Conservation (phyloP, 2,113 vertebrate species). For the Gorsachius goisagi region DNA sequence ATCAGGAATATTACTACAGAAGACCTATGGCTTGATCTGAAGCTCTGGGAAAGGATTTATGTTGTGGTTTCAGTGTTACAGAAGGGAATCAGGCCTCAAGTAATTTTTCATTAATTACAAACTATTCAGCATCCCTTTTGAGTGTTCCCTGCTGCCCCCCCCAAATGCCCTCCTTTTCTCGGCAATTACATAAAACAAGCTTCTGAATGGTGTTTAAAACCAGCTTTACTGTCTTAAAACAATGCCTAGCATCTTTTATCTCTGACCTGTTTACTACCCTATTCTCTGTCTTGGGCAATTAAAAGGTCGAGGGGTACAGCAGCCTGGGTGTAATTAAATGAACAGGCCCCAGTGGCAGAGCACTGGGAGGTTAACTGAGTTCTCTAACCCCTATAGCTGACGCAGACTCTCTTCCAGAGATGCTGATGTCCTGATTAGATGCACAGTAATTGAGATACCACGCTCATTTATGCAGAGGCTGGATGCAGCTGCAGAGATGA, state of each 20-base stretch:
- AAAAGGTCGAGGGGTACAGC: background rate
- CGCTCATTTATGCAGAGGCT: background rate
- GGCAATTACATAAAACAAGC: background rate
- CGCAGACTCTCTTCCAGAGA: background rate
- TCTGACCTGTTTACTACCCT: background rate
- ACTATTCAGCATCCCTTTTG: background rate
- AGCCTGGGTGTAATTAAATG: conserved; percentile 21
- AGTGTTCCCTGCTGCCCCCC: background rate
- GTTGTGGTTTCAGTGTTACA: background rate
- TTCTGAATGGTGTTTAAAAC: background rate
- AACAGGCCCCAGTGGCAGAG: background rate
- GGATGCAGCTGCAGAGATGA: background rate
- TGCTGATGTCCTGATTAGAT: background rate
- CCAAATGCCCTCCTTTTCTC: conserved; percentile 19
- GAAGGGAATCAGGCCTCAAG: background rate
- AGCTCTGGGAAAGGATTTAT: conserved; percentile 6
- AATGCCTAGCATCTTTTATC: conserved; percentile 3
- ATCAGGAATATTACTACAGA: background rate
- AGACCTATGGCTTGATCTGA: background rate
- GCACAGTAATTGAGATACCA: background rate
- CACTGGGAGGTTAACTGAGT: background rate
- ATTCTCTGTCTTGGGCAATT: conserved; percentile 23
- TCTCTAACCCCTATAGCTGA: background rate
- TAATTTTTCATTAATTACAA: conserved; percentile 39
- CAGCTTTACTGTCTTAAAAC: conserved; percentile 20